Evolutionary conservation across 2,888 invertebrate genomes (phyloP), one percentile per base, ranked within the genome.

Genomic region (Chydorus sphaericus): DNA sequence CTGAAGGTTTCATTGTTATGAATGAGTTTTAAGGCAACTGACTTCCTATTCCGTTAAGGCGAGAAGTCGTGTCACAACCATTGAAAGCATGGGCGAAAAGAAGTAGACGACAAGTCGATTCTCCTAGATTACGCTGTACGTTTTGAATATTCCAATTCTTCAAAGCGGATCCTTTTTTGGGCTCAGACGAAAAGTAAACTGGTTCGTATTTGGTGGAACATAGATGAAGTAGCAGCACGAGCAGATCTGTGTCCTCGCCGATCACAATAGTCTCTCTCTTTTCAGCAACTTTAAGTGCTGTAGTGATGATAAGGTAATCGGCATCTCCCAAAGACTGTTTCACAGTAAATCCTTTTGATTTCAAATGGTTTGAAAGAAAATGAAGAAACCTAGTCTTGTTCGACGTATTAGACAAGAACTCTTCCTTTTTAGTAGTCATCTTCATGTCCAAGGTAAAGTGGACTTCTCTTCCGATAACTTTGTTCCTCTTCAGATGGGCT

Each of bases 161-260:
- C n/a, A 23, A 23, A 18, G 11, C 3, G 23, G 23, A 26, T 14
- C 10, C 23, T 2, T 14, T 44, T 44, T 44, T 44, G 2, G 20
- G 8, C 28, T 44, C 23, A 44, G 11, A 26, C n/a, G 23, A 26
- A 2, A 44, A 3, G 23, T 44, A 1, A 20, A 44, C 14, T 18
- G 18, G 20, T n/a, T n/a, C n/a, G 23, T n/a, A 16, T 10, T 14
- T 53, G 16, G 8, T 16, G 20, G 33, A 18, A 30, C 36, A 30
- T 7, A 1, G 33, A 16, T 55, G 30, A 20, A 16, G 39, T 10
- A 55, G 2, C 11, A 55, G 31, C n/a, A 55, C 29, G 16, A 55
- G 23, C 4, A 29, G 49, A 48, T 55, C 30, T 14, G 49, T 55
- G 16, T 55, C 55, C 18, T 55, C 55, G 14, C 55, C 55, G 31